These are phyloP conservation scores for Neomorphus geoffroyi DNA, from an alignment of 2,797 vertebrate genomes.

Conservation along the genomic window DNA sequence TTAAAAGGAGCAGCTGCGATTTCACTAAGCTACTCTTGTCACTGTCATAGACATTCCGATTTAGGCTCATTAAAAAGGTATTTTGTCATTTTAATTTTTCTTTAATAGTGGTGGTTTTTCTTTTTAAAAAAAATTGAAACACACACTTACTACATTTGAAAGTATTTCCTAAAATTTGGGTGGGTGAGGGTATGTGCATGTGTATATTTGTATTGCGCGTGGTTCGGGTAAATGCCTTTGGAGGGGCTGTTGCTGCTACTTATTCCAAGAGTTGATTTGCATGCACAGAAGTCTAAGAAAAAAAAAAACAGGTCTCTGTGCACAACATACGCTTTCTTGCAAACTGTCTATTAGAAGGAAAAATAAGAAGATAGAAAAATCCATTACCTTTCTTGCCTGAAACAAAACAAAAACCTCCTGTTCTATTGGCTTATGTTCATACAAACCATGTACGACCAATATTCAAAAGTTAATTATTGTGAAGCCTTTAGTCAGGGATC, in stretches of 20 bases:
- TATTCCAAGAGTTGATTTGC: background rate
- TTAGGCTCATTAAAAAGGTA: conserved; percentile 6
- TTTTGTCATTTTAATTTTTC: background rate
- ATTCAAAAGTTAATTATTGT: rapidly evolving
- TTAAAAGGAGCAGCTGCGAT: conserved; percentile 68
- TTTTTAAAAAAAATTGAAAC: background rate
- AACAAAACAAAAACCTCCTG: background rate
- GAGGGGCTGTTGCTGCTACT: background rate
- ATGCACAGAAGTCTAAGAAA: background rate
- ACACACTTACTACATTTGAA: background rate
- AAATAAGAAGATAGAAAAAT: background rate
- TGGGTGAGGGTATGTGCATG: background rate
- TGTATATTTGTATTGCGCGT: background rate
- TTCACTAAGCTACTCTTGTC: conserved; percentile 24
- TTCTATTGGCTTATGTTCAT: background rate
- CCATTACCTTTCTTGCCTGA: background rate
- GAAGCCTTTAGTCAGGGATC: background rate
- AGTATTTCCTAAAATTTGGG: background rate
- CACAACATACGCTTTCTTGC: background rate
- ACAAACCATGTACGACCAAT: background rate
- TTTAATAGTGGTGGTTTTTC: background rate
- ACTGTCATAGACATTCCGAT: background rate
- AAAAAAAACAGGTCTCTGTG: background rate
- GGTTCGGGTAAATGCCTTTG: background rate
- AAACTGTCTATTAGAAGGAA: background rate